Base-by-base conservation (phyloP, 2,113 vertebrate species). In the Ctenomys sociabilis region DNA sequence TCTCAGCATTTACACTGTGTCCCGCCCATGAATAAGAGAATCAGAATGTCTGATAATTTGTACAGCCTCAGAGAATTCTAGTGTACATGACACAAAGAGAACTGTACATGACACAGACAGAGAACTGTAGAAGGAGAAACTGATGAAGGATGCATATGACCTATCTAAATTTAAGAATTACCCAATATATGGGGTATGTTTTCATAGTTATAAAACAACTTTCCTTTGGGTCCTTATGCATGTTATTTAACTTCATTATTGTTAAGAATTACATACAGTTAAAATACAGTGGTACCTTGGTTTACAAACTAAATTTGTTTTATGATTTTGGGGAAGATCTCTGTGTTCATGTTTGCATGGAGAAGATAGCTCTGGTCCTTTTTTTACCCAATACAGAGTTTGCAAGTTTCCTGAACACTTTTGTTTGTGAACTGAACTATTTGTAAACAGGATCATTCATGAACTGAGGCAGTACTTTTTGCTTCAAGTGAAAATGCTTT, bases 251-350 rank as follows among this genome's bases (percentile, higher is more conserved):
- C 10, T 77, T 93, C 40, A 80, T 68, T n/a, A 59, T 43, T 96
- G 7, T 87, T 87, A 40, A 73, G 30, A 93, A 88, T 95, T 96
- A 92, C 66, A 72, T 70, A 17, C 37, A 16, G 95, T 90, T 92
- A 86, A 85, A 95, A 86, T 61, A 73, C 13, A 77, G 24, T 75
- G 73, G 73, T 43, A 13, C 6, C 22, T 16, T 4, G 5, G 37
- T 30, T 40, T 77, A 77, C 8, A 22, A 72, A 43, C 11, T 73
- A 40, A 45, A 45, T 30, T 77, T 77, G 40, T 30, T 28, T 75
- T 75, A 28, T 45, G 24, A 45, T 45, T 28, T 45, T 0, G 40
- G 73, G 73, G 40, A 75, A 30, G 73, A 45, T 30, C 13, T 16
- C 54, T 57, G 16, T 16, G 16, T 57, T 57, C 19, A 17, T 57